These are phyloP conservation scores for Drosophila austrosaltans DNA, from an alignment of 2,888 invertebrate genomes.

Conservation along the genomic window DNA sequence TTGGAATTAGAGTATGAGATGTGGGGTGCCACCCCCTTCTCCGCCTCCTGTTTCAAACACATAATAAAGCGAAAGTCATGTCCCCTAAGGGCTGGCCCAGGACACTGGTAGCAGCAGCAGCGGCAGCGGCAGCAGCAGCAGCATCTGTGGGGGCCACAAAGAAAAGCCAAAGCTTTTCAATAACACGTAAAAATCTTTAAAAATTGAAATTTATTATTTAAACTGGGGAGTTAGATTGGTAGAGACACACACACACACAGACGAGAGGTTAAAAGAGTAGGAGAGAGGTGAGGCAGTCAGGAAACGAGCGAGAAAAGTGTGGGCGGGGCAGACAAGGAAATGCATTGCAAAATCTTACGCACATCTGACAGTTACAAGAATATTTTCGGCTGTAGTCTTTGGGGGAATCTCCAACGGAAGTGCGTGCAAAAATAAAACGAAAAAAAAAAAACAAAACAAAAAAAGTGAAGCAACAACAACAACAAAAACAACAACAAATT, in stretches of 20 bases:
- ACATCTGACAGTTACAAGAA: slow-evolving; percentile 48
- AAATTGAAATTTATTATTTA: slow-evolving; percentile 77
- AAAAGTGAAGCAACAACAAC: not conserved
- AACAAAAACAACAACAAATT: slow-evolving; percentile 8
- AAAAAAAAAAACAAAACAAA: not conserved
- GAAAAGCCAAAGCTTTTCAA: slow-evolving; percentile 65
- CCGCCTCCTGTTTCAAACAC: slow-evolving; percentile 35
- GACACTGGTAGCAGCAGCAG: slow-evolving; percentile 23
- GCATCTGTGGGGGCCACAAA: slow-evolving; percentile 15
- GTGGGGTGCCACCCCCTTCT: not conserved
- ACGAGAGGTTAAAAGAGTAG: not conserved
- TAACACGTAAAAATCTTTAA: slow-evolving; percentile 71
- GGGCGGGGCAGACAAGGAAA: slow-evolving; percentile 40
- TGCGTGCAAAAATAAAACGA: slow-evolving; percentile 48
- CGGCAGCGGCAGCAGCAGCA: slow-evolving; percentile 17
- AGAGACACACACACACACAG: not conserved
- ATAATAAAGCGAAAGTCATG: slow-evolving; percentile 76
- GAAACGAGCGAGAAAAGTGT: not conserved
- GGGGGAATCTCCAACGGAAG: slow-evolving; percentile 47
- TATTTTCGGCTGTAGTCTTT: slow-evolving; percentile 13
- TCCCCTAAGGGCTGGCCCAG: slow-evolving; percentile 62
- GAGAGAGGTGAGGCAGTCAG: slow-evolving; percentile 2
- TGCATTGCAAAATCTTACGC: slow-evolving; percentile 58
- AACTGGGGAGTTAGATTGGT: slow-evolving; percentile 30
- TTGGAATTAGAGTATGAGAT: slow-evolving; percentile 1